phyloP scores from a whole-genome alignment of 2,888 invertebrate species.

The Athalia circularis region DNA sequence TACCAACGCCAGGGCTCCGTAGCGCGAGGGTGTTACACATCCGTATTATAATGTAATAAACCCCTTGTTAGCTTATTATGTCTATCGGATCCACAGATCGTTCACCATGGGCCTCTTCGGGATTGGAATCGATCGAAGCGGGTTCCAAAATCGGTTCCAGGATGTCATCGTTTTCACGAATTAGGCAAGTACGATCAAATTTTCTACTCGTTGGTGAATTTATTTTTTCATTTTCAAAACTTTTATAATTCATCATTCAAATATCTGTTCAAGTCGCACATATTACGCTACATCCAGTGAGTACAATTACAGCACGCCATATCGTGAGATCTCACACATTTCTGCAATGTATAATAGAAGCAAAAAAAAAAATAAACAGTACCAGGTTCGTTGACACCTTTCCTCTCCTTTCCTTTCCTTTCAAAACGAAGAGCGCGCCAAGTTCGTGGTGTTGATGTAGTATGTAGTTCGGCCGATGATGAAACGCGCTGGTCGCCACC shows the following conservation, averaged over 20 bases:
- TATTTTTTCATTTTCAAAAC: no score
- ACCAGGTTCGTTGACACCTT: conserved; percentile 10
- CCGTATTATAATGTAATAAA: conserved; percentile 48
- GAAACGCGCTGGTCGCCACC: conserved; percentile 8
- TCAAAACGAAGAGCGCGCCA: neutral
- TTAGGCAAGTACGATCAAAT: no score
- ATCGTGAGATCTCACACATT: neutral
- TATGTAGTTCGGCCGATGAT: neutral
- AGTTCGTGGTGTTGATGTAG: neutral
- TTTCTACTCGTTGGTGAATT: no score
- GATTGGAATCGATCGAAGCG: conserved; percentile 32
- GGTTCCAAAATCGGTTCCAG: neutral
- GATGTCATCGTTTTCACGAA: neutral
- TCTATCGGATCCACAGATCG: conserved; percentile 39
- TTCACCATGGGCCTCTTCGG: conserved; percentile 24
- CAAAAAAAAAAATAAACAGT: neutral
- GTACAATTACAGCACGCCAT: neutral
- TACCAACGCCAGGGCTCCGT: conserved; percentile 35
- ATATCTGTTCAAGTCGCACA: no score
- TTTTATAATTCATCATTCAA: no score
- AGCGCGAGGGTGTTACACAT: conserved; percentile 45
- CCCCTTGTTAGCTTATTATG: conserved; percentile 44
- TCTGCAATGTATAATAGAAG: no score
- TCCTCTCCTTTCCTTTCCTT: conserved; percentile 1
- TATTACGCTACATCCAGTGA: no score